Base-by-base conservation (phyloP, 1,140 invertebrate genomes). In the Drosophila pallidifrons region DNA sequence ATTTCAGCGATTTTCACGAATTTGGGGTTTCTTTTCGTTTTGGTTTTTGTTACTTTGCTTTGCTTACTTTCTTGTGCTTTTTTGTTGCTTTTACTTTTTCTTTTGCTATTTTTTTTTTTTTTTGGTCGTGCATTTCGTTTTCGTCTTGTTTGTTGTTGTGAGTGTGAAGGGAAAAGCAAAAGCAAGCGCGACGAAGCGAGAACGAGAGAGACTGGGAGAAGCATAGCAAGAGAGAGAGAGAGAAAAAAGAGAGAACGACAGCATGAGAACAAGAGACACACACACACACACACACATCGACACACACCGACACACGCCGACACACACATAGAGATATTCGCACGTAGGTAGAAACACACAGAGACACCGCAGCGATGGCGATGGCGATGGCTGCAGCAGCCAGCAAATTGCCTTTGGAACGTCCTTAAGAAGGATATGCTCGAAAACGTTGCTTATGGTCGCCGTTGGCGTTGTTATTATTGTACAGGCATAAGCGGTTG, bases 381-480 rank as follows among this genome's bases (percentile, higher is more conserved):
- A 43, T 35, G 5, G 58, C 68, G 60, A 32, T 25, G 15, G 65
- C 58, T 57, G 60, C 52, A 61, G 59, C 59, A 55, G 51, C 49
- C 59, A 79, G 66, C 67, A 83, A 91, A 91, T 91, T 90, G 90
- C 90, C 90, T 91, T 91, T 91, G 90, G 90, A 91, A 91, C 81
- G 90, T 91, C 90, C 90, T 91, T 90, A 91, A 91, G 90, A 91
- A 91, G 82, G 76, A 91, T 91, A 78, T 83, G 80, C 80, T 82
- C 73, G 81, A 87, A 87, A 88, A 83, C 82, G 82, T 83, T 83
- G 81, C 85, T 88, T 64, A 77, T 67, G 79, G 70, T 58, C 51
- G 74, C 67, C 74, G 47, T 41, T 68, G 60, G 67, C 72, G 41
- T 74, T 59, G 47, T 55, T 71, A 30, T 43, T 52, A 38, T 38